Evolutionary conservation across 2,797 vertebrate genomes (phyloP).

Genomic region (Bradypus variegatus): DNA sequence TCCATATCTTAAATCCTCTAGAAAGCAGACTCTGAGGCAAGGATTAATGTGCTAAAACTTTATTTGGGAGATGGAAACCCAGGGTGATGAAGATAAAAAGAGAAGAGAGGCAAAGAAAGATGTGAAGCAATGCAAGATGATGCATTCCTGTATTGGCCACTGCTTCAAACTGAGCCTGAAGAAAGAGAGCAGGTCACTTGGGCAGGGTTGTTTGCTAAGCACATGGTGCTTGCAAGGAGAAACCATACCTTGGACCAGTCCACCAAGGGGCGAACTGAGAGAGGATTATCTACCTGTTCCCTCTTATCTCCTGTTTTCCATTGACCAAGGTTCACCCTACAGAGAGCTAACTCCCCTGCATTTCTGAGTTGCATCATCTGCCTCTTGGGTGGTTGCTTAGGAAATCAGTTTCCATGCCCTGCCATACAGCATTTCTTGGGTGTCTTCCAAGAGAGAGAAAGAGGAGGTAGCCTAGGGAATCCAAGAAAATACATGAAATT

Average conservation of each 20-base stretch:
- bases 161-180: background rate
- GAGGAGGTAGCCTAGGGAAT: background rate
- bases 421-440: background rate
- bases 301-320: background rate
- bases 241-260: background rate
- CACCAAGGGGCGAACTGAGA: background rate
- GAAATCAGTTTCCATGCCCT: background rate
- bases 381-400: background rate
- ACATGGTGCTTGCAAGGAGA: background rate
- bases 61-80: background rate
- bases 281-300: background rate
- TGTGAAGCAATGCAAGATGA: background rate
- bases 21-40: background rate
- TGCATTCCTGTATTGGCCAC: background rate
- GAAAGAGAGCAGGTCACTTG: background rate
- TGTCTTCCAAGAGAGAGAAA: background rate
- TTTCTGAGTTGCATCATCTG: background rate
- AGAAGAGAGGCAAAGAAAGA: background rate
- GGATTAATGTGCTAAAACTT: background rate
- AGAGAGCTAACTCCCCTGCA: background rate
- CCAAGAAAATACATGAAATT: background rate
- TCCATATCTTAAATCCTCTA: background rate
- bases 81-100: background rate
- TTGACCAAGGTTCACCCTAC: background rate
- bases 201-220: background rate